phyloP scores from a whole-genome alignment of 2,797 vertebrate species.

The Semaprochilodus insignis region DNA sequence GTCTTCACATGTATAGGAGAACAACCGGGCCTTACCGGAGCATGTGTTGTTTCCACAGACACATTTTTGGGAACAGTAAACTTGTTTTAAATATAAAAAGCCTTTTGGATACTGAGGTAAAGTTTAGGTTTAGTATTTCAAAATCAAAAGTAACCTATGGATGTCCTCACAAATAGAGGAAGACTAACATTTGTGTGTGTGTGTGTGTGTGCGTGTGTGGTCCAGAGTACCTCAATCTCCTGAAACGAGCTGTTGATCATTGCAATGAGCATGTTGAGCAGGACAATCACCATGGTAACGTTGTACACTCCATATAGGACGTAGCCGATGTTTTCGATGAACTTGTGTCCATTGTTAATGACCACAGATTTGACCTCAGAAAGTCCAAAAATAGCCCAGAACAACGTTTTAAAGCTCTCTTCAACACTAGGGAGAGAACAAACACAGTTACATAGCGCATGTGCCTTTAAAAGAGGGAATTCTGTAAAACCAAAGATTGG shows the following conservation, averaged over 20 bases:
- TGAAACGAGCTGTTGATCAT: conserved; percentile 99
- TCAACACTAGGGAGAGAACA: conserved; percentile 84
- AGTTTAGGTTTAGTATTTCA: too few species aligned
- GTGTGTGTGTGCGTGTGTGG: conserved; percentile 11
- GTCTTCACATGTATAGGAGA: too few species aligned
- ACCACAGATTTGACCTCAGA: conserved; percentile 98
- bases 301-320: conserved; percentile 98
- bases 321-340: conserved; percentile 89
- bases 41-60: too few species aligned
- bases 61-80: too few species aligned
- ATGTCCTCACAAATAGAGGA: too few species aligned
- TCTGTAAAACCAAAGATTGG: neutral
- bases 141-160: too few species aligned
- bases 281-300: conserved; percentile 97
- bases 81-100: too few species aligned
- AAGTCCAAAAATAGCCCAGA: conserved; percentile 93
- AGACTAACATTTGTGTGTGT: neutral
- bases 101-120: too few species aligned
- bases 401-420: conserved; percentile 94
- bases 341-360: conserved; percentile 92
- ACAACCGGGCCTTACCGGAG: too few species aligned
- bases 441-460: neutral
- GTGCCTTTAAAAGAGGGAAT: neutral
- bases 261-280: conserved; percentile 98
- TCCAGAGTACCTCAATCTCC: conserved; percentile 90